Conservation (phyloP, 2,113 vertebrate genomes). For the Prionailurus bengalensis region DNA sequence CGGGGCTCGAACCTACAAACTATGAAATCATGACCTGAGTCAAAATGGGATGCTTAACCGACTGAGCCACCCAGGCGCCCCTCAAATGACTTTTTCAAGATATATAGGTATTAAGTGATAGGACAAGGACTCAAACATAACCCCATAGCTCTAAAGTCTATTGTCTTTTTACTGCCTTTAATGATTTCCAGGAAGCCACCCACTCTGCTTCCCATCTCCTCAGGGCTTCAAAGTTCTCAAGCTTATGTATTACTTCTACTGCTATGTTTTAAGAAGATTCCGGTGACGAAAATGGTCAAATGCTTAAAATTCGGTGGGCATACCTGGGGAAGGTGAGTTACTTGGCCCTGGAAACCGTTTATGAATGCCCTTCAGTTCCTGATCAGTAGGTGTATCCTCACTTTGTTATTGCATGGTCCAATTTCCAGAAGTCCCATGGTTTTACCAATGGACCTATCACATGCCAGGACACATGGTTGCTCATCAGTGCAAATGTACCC, state of each 20-base stretch:
- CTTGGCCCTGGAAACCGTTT: neutral
- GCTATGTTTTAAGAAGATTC: neutral
- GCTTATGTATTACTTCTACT: neutral
- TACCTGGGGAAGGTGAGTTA: neutral
- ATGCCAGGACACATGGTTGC: neutral
- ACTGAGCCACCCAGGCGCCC: too few species aligned
- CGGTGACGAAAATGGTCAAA: neutral
- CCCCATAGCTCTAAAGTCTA: neutral
- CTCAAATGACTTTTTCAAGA: neutral
- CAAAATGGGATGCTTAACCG: too few species aligned
- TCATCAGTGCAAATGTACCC: neutral
- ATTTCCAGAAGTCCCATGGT: neutral
- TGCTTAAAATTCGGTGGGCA: neutral
- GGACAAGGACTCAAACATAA: neutral
- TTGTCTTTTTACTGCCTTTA: neutral
- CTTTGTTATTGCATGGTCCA: neutral
- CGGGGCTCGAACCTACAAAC: too few species aligned
- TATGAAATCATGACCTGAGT: too few species aligned
- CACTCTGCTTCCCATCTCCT: neutral
- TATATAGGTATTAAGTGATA: neutral
- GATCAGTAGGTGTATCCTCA: neutral
- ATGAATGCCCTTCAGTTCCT: neutral
- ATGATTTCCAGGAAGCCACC: neutral
- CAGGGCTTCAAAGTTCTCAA: slow-evolving; percentile 3
- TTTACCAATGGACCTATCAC: neutral